Base-by-base conservation (phyloP, 2,888 invertebrate species). In the Terebella lapidaria region DNA sequence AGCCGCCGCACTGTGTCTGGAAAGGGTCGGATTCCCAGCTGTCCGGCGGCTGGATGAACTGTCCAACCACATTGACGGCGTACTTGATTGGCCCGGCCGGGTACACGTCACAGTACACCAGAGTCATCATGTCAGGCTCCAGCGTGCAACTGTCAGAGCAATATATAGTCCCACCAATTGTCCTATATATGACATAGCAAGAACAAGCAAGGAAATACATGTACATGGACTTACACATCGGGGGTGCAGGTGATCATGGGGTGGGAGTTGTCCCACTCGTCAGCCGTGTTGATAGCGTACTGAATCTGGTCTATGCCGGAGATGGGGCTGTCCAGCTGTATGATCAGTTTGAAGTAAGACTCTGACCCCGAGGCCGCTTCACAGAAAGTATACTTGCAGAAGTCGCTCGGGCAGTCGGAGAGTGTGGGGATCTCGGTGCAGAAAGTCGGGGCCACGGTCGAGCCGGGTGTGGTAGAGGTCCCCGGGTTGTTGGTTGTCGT, bases 191-290 rank as follows among this genome's bases (percentile, higher is more conserved):
- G n/a, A n/a, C n/a, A n/a, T n/a, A n/a, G n/a, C n/a, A n/a, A n/a
- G n/a, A n/a, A n/a, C n/a, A n/a, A n/a, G n/a, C n/a, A n/a, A n/a
- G n/a, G n/a, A n/a, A n/a, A n/a, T n/a, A n/a, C n/a, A n/a, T n/a
- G n/a, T n/a, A n/a, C n/a, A n/a, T n/a, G n/a, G n/a, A n/a, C n/a
- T n/a, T n/a, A n/a, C n/a, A n/a, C n/a, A n/a, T n/a, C n/a, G n/a
- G n/a, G n/a, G n/a, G n/a, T n/a, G 55, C 60, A 60, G 1, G 57
- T 58, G 27, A 60, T 57, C 60, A 60, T 60, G 15, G 53, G 53
- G 35, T 46, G 55, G 27, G 25, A 24, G n/a, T 3, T 3, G n/a
- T n/a, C 55, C 59, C 59, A 59, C 5, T n/a, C 26, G 47, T 24
- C 54, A 1, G 20, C 26, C 3, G 27, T 28, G 49, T 46, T 59